A percentile compares a stretch with the other conserved stretches of the same genome.
Conservation (phyloP, 2,113 vertebrate genomes). For the Pao palembangensis region DNA sequence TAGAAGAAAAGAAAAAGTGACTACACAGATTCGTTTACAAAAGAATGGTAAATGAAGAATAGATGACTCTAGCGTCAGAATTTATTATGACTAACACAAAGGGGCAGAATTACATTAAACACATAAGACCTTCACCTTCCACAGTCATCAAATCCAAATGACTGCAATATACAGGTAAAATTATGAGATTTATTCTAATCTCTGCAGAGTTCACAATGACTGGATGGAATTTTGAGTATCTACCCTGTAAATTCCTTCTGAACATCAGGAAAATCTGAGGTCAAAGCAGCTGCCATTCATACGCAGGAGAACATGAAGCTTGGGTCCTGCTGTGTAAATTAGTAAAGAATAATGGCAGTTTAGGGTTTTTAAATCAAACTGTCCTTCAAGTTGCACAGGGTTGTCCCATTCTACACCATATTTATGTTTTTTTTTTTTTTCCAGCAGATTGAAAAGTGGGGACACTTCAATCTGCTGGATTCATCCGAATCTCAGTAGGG, state of each 20-base stretch:
- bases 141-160: too few relatives aligned
- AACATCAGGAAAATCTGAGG: not conserved
- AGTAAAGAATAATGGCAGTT: constrained; percentile 59
- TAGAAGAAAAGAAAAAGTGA: constrained; percentile 3
- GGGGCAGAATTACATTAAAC: too few relatives aligned
- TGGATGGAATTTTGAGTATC: too few relatives aligned
- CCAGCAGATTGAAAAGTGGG: constrained; percentile 22
- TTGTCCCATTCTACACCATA: constrained; percentile 41
- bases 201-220: too few relatives aligned
- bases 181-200: too few relatives aligned
- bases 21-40: constrained; percentile 39
- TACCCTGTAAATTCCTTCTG: too few relatives aligned
- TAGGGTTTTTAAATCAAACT: constrained; percentile 67
- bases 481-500: constrained; percentile 66
- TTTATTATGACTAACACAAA: too few relatives aligned
- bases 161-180: too few relatives aligned
- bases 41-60: not conserved
- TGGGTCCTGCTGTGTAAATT: constrained; percentile 60
- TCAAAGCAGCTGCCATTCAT: constrained; percentile 24
- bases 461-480: constrained; percentile 65
- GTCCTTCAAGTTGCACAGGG: constrained; percentile 47
- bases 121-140: too few relatives aligned
- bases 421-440: constrained; percentile 53
- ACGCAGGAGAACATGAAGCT: constrained; percentile 26
- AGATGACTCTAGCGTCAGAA: too few relatives aligned